Evolutionary conservation across 2,113 vertebrate species (phyloP).

Genomic region (Narcine bancroftii): DNA sequence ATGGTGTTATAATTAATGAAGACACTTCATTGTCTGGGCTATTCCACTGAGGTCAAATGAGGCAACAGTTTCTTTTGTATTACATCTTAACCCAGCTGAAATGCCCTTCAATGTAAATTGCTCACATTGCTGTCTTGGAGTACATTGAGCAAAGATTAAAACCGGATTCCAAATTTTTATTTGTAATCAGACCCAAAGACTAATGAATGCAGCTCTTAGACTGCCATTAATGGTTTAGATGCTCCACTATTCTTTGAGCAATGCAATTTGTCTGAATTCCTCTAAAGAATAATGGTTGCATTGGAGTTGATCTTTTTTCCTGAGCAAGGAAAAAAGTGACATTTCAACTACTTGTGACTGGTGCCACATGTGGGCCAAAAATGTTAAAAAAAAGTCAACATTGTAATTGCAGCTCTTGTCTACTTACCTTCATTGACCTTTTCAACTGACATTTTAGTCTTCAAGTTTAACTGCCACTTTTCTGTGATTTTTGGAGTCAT

Average conservation of each 20-base stretch:
- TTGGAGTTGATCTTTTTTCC: slow-evolving; percentile 30
- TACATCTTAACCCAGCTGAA: neutral
- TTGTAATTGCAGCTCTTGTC: slow-evolving; percentile 31
- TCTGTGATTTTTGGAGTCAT: slow-evolving; percentile 32
- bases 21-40: neutral
- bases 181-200: neutral
- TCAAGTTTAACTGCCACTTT: slow-evolving; percentile 31
- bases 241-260: neutral
- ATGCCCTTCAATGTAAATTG: neutral
- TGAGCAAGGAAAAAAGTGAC: neutral
- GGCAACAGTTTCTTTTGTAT: neutral
- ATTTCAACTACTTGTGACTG: slow-evolving; percentile 23
- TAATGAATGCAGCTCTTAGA: neutral
- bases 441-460: slow-evolving; percentile 36
- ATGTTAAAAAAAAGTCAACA: slow-evolving; percentile 28
- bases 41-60: neutral
- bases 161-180: neutral
- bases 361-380: slow-evolving; percentile 24
- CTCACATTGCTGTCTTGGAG: neutral
- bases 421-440: slow-evolving; percentile 36
- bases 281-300: slow-evolving; percentile 3
- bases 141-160: neutral
- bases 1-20: neutral
- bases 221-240: neutral
- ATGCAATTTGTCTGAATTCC: neutral